phyloP scores from a whole-genome alignment of 1,140 invertebrate genomes.

The fruit fly (Drosophila melanogaster) region DNA sequence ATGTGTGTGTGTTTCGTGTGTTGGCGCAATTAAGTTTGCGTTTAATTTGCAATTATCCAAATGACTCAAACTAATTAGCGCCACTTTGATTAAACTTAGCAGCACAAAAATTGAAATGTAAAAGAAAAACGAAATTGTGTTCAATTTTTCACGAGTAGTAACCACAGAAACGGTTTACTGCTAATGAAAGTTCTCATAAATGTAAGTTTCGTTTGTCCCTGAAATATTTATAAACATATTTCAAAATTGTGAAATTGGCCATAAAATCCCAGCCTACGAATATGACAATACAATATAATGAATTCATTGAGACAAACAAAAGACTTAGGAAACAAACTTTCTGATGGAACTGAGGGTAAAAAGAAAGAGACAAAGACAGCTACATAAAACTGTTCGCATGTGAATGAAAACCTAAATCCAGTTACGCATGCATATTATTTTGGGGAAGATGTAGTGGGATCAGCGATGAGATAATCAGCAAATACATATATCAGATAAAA shows the following conservation, averaged over 20 bases:
- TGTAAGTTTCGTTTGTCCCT: slow-evolving; percentile 24
- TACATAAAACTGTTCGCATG: slow-evolving; percentile 26
- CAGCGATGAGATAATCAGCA: slow-evolving; percentile 36
- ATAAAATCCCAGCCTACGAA: slow-evolving; percentile 35
- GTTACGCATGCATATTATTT: slow-evolving; percentile 30
- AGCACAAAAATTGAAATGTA: slow-evolving; percentile 46
- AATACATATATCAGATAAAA: slow-evolving; percentile 5
- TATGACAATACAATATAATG: slow-evolving; percentile 49
- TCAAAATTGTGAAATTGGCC: slow-evolving; percentile 25
- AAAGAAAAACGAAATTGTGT: slow-evolving; percentile 43
- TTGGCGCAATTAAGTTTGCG: slow-evolving; percentile 80
- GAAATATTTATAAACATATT: slow-evolving; percentile 1
- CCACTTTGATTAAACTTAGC: slow-evolving; percentile 79
- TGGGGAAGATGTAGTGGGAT: slow-evolving; percentile 32
- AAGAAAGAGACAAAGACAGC: background rate
- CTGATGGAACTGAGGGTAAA: slow-evolving; percentile 1
- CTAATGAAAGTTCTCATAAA: slow-evolving; percentile 39
- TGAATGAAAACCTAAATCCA: slow-evolving; percentile 44
- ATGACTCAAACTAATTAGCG: slow-evolving; percentile 82
- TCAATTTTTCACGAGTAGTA: slow-evolving; percentile 11
- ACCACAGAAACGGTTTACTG: slow-evolving; percentile 20
- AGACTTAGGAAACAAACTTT: slow-evolving; percentile 77
- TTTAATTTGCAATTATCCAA: slow-evolving; percentile 84
- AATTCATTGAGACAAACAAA: slow-evolving; percentile 71
- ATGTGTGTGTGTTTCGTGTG: slow-evolving; percentile 64